Conservation (phyloP, 1,140 invertebrate species). For the Charaxes varanes region DNA sequence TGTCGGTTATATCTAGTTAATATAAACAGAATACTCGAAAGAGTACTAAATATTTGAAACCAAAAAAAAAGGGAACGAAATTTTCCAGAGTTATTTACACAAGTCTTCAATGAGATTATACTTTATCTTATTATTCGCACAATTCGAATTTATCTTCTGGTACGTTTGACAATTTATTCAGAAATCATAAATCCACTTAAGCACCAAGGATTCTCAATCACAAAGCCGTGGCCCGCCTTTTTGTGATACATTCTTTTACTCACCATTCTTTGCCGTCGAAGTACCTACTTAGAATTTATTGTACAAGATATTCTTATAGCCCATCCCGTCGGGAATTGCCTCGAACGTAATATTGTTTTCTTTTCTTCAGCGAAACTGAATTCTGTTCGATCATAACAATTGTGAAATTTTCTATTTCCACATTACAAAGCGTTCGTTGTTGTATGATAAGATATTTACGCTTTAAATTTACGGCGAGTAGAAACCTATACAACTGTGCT, state of each 20-base stretch:
- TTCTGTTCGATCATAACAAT: conserved; percentile 16
- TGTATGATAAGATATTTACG: neutral
- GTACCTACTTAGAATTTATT: conserved; percentile 23
- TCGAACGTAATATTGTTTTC: conserved; percentile 22
- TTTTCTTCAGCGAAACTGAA: conserved; percentile 17
- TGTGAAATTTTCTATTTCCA: conserved; percentile 11
- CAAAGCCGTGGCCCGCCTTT: conserved; percentile 22
- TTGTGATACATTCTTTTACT: conserved; percentile 26
- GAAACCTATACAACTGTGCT: too few species aligned
- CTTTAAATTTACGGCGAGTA: too few species aligned
- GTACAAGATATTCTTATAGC: conserved; percentile 23
- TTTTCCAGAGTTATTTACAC: too few species aligned
- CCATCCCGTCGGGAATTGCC: conserved; percentile 19
- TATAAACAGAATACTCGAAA: too few species aligned
- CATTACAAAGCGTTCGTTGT: conserved; percentile 4
- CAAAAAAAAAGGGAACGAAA: too few species aligned
- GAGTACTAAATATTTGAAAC: too few species aligned
- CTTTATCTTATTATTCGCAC: too few species aligned
- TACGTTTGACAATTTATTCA: conserved; percentile 18
- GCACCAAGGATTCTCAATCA: conserved; percentile 17
- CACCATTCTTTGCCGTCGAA: conserved; percentile 20
- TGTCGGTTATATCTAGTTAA: too few species aligned
- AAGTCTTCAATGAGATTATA: too few species aligned
- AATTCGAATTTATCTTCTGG: conserved; percentile 3
- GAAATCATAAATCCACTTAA: conserved; percentile 21